Conservation (phyloP, 2,888 invertebrate species). For the Nephrotoma appendiculata region DNA sequence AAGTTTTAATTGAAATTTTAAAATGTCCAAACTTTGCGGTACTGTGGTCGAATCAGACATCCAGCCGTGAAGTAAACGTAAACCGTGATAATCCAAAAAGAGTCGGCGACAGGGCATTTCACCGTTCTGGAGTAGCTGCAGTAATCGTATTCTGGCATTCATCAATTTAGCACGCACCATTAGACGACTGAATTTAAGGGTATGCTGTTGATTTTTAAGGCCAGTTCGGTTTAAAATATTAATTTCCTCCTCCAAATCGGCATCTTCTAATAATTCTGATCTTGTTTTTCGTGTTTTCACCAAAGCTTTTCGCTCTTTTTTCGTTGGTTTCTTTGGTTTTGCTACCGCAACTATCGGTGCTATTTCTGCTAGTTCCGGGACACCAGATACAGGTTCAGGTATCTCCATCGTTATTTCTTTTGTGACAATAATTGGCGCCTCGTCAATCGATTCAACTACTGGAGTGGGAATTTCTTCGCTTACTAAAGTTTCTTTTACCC, state of each 20-base stretch:
- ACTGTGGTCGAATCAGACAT: constrained; percentile 47
- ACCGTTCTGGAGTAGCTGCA: constrained; percentile 63
- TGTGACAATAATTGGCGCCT: neutral
- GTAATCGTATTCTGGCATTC: constrained; percentile 56
- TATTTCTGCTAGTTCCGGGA: neutral
- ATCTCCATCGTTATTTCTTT: neutral
- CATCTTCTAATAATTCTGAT: constrained; percentile 44
- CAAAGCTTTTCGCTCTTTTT: constrained; percentile 25
- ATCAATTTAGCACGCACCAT: constrained; percentile 84
- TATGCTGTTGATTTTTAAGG: constrained; percentile 79
- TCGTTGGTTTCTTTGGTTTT: constrained; percentile 28
- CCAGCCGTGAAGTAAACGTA: constrained; percentile 83
- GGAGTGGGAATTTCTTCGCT: neutral
- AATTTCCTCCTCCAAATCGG: constrained; percentile 72
- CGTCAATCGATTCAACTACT: neutral
- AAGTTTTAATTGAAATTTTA: constrained; percentile 34
- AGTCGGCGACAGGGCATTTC: constrained; percentile 71
- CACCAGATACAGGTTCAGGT: neutral
- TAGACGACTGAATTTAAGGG: constrained; percentile 73
- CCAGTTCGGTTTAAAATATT: constrained; percentile 62
- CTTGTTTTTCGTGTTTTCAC: constrained; percentile 32
- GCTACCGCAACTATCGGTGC: neutral
- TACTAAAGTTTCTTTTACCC: neutral
- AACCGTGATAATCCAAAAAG: constrained; percentile 87
- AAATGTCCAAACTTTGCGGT: neutral